These are phyloP conservation scores for Neomorphus geoffroyi DNA, from an alignment of 2,797 vertebrate genomes.

Conservation along the genomic window DNA sequence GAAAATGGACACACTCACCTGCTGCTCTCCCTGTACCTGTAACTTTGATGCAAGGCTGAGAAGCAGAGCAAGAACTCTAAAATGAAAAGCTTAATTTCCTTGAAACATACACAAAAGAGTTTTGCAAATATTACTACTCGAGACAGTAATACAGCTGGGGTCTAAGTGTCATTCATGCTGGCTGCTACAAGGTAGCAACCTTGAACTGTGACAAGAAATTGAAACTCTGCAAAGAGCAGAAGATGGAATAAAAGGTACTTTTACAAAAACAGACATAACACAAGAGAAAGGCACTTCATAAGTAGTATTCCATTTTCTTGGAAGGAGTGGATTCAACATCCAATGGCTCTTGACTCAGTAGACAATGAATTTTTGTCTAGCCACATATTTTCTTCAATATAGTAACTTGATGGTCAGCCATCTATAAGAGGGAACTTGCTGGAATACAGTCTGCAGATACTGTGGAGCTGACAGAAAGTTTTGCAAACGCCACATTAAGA, in stretches of 20 bases:
- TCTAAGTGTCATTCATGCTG: not conserved
- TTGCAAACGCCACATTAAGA: not conserved
- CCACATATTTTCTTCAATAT: not conserved
- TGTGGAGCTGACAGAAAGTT: not conserved
- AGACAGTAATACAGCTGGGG: not conserved
- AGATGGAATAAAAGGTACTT: not conserved
- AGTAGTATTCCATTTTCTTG: not conserved
- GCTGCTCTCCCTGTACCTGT: not conserved
- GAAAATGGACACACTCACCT: not conserved
- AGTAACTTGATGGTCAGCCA: not conserved
- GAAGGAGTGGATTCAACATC: not conserved
- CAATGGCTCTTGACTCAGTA: not conserved
- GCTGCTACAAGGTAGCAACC: not conserved
- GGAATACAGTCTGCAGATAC: not conserved
- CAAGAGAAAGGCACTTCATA: not conserved
- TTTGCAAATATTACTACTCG: not conserved
- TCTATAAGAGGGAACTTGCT: not conserved
- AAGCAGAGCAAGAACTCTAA: slow-evolving; percentile 17
- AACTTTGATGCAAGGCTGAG: not conserved
- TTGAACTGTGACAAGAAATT: not conserved
- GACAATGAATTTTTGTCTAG: not conserved
- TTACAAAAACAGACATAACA: not conserved
- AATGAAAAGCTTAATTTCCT: not conserved
- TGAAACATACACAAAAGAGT: not conserved
- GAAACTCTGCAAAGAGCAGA: not conserved